phyloP scores from a whole-genome alignment of 2,888 invertebrate species.

The Macrosoma leucophasiata region DNA sequence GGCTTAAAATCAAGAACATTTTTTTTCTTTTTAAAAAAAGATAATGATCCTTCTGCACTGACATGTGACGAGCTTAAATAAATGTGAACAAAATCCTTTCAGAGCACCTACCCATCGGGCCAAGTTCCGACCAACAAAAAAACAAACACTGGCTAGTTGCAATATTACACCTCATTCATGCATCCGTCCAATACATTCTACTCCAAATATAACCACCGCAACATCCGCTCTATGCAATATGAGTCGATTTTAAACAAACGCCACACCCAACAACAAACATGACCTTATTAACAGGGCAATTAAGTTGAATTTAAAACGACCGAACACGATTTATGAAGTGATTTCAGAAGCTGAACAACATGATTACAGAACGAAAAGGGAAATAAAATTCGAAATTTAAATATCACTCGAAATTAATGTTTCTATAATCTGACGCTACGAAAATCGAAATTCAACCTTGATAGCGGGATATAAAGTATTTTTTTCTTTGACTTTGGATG shows the following conservation, averaged over 20 bases:
- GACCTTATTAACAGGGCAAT: conserved; percentile 22
- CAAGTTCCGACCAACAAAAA: conserved; percentile 8
- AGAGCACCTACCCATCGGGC: too few species aligned
- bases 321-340: conserved; percentile 32
- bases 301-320: conserved; percentile 22
- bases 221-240: conserved; percentile 42
- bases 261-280: conserved; percentile 19
- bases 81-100: too few species aligned
- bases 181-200: conserved; percentile 45
- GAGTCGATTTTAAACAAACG: conserved; percentile 36
- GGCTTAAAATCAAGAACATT: too few species aligned
- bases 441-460: conserved; percentile 17
- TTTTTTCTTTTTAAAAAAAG: too few species aligned
- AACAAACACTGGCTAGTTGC: conserved; percentile 31
- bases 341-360: conserved; percentile 43
- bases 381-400: conserved; percentile 47
- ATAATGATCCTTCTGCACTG: too few species aligned
- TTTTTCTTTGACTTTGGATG: conserved; percentile 10
- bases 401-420: conserved; percentile 42
- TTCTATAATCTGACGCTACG: conserved; percentile 25
- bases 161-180: conserved; percentile 46
- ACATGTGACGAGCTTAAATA: too few species aligned
- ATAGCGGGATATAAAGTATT: conserved; percentile 16
- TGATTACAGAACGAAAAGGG: conserved; percentile 34
- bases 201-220: conserved; percentile 45